Base-by-base conservation (phyloP, 2,888 invertebrate species). In the Frankliniella intonsa region DNA sequence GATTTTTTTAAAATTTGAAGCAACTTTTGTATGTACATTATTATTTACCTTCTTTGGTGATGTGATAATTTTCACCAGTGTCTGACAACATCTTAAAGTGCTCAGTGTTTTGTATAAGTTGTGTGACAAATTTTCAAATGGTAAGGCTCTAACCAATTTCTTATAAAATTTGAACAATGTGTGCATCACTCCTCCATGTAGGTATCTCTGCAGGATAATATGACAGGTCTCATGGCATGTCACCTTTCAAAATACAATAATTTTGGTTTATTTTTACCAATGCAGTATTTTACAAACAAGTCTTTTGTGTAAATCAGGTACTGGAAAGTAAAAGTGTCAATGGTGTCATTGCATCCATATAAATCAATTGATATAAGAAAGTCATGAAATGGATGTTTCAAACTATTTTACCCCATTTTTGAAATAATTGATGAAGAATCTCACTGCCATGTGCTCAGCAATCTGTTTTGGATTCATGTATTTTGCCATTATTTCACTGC, bases 401-500 rank as follows among this genome's bases (percentile, higher is more conserved):
- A 76, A 76, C 12, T 69, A 7, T 22, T 19, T 22, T 69, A 22
- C 22, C 22, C 22, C 69, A 22, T 22, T 19, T 69, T 55, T 17
- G 55, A 22, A n/a, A 22, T 22, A n/a, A 22, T 22, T 69, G 69
- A 69, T 22, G 22, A 22, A 22, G 11, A 22, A 22, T 22, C 11
- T 9, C n/a, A 22, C 22, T n/a, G 69, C 69, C n/a, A n/a, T 69
- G 69, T 69, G 69, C 69, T 69, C 69, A 11, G 55, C 11, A 55
- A 17, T 22, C 22, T 76, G 25, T 25, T 9, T 76, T 9, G 3
- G 12, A 9, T n/a, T 12, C 22, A 8, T 22, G 25, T n/a, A 25
- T 12, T 76, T 76, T 76, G 69, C 69, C 69, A 76, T 76, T 76
- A 76, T 76, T 76, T 76, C 69, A 76, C 69, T 76, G 69, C 69